Conservation (phyloP, 2,797 vertebrate species). For the Lycodopsis pacificus region DNA sequence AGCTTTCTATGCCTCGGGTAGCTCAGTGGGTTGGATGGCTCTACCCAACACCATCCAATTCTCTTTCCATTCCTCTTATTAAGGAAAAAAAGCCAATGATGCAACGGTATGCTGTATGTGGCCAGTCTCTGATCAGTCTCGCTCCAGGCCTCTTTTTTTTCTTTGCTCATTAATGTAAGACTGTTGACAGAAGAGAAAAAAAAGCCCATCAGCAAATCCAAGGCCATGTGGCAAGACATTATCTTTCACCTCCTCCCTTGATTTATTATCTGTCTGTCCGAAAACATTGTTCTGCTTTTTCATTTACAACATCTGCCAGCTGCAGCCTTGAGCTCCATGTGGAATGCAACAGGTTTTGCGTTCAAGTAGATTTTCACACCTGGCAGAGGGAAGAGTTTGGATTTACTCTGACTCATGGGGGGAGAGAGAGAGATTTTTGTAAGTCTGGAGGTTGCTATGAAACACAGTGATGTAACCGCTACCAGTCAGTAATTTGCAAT, state of each 20-base stretch:
- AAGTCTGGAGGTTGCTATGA: slow-evolving; percentile 43
- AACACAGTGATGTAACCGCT: slow-evolving; percentile 52
- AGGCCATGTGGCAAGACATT: slow-evolving; percentile 32
- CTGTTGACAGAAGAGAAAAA: slow-evolving; percentile 47
- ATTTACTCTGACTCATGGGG: slow-evolving; percentile 58
- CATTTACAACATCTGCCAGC: slow-evolving; percentile 38
- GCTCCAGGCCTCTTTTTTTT: slow-evolving; percentile 28
- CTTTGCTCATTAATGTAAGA: slow-evolving; percentile 45
- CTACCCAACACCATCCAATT: slow-evolving; percentile 10
- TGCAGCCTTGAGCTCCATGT: slow-evolving; percentile 36
- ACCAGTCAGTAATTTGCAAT: slow-evolving; percentile 46
- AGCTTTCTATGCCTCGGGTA: background rate
- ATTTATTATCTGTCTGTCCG: slow-evolving; percentile 35
- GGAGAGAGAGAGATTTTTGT: slow-evolving; percentile 25
- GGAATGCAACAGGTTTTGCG: slow-evolving; percentile 31
- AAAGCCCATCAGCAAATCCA: slow-evolving; percentile 46
- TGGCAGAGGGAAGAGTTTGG: slow-evolving; percentile 30
- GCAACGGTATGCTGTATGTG: slow-evolving; percentile 18
- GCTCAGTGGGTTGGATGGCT: slow-evolving; percentile 7
- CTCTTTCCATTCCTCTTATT: slow-evolving; percentile 24
- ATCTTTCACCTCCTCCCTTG: slow-evolving; percentile 30
- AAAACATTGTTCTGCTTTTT: slow-evolving; percentile 29
- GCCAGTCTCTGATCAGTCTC: slow-evolving; percentile 46
- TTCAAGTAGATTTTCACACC: slow-evolving; percentile 31
- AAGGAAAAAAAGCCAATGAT: slow-evolving; percentile 21